Evolutionary conservation across 2,113 vertebrate genomes (phyloP).

Genomic region (Nothocercus julius): DNA sequence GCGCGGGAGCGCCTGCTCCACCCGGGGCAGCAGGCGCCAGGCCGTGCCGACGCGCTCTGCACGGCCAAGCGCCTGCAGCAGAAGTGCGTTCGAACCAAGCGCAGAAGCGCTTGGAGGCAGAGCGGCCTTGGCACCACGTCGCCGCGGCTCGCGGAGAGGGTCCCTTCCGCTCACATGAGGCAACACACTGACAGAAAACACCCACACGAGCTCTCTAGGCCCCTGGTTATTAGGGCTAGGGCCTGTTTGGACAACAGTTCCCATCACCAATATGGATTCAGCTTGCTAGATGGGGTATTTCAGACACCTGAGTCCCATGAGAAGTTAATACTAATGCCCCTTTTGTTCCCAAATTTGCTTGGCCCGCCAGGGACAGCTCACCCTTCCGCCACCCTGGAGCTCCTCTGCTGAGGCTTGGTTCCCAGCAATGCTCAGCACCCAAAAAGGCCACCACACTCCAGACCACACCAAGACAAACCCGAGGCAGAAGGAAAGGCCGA

Average conservation of each 20-base stretch:
- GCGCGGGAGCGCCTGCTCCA: rapidly evolving
- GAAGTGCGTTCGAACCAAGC: rapidly evolving
- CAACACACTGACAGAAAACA: neutral
- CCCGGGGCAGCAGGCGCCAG: neutral
- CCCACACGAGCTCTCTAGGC: too few relatives aligned
- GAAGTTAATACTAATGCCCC: neutral
- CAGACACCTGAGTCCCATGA: neutral
- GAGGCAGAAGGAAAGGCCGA: neutral
- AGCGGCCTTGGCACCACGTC: neutral
- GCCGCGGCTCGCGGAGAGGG: neutral
- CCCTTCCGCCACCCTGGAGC: neutral
- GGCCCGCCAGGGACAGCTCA: neutral
- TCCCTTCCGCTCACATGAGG: neutral
- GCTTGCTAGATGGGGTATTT: neutral
- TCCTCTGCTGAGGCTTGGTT: too few relatives aligned
- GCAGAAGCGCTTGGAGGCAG: neutral
- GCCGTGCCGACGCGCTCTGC: too few relatives aligned
- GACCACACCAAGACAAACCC: neutral
- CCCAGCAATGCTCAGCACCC: neutral
- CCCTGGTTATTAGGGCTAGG: neutral
- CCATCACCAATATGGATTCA: neutral
- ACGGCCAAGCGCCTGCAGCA: rapidly evolving
- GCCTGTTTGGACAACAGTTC: neutral
- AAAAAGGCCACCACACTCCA: neutral
- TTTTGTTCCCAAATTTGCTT: too few relatives aligned